Evolutionary conservation across 1,140 invertebrate species (phyloP).

Genomic region (Dicyema japonicum): DNA sequence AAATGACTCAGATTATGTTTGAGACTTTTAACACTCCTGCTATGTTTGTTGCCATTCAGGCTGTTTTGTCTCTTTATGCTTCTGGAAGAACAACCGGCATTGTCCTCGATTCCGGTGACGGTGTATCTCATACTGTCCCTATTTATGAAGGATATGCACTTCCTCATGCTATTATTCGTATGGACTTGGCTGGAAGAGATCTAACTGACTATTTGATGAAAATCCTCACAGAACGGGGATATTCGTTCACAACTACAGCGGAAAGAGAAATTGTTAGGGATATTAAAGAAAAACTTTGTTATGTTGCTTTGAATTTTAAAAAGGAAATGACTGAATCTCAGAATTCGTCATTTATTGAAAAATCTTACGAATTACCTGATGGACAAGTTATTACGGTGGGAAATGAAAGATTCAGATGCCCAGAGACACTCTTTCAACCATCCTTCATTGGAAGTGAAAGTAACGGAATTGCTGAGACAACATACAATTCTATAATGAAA

Average conservation of each 20-base stretch:
- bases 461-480: slow-evolving; percentile 63
- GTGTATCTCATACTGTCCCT: slow-evolving; percentile 55
- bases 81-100: too few species aligned
- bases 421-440: slow-evolving; percentile 73
- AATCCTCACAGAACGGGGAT: slow-evolving; percentile 26
- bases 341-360: slow-evolving; percentile 14
- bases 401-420: slow-evolving; percentile 94
- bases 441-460: slow-evolving; percentile 64
- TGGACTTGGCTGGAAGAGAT: slow-evolving; percentile 57
- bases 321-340: slow-evolving; percentile 65
- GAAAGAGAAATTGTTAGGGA: too few species aligned
- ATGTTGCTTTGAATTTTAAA: slow-evolving; percentile 47
- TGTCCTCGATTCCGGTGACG: slow-evolving; percentile 12
- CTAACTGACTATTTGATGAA: slow-evolving; percentile 40
- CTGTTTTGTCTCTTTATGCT: slow-evolving; percentile 10
- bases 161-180: slow-evolving; percentile 48
- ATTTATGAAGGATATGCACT: too few species aligned
- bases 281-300: too few species aligned
- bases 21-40: slow-evolving; percentile 22
- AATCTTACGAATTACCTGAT: too few species aligned
- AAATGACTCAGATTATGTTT: too few species aligned
- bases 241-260: slow-evolving; percentile 71
- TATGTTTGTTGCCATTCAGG: slow-evolving; percentile 21
- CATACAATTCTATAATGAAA: slow-evolving; percentile 66
- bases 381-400: too few species aligned